Evolutionary conservation across 2,797 vertebrate genomes (phyloP), one percentile per base, ranked within the genome.

Genomic region (Adrianichthys oophorus): DNA sequence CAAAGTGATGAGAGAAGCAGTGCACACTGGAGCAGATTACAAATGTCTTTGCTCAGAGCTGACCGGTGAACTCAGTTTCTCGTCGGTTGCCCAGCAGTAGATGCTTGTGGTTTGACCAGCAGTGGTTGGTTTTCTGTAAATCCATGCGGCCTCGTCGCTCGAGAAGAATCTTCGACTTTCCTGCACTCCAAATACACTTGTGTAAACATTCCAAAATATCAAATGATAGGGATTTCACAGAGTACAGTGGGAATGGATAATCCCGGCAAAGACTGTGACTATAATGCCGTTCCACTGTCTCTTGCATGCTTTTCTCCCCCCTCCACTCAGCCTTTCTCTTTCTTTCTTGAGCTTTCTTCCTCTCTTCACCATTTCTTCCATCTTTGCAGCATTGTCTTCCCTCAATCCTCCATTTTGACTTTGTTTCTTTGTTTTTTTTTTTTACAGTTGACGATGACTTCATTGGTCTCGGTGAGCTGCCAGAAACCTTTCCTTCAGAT

Each of bases 401-500:
- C 49, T 70, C 32, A 15, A 23, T 7, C 32, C 32, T 57, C 17
- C 47, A 24, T 70, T 43, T 52, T 45, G n/a, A 70, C 19, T 2
- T 32, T 32, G 15, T 75, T 52, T 76, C 56, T 59, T 26, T 26
- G 6, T 7, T 26, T 26, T 24, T 32, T 32, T 26, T 73, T 37
- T 56, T 54, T 55, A 58, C 79, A 96, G 85, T 89, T 47, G 97
- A 98, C 4, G 96, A 98, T 7, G 96, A 98, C 80, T 97, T 97
- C 87, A 94, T 98, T 76, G 95, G 96, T 50, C 93, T 99, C 56
- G 94, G 95, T 4, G 96, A 98, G 59, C 92, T 99, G 63, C 97
- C 96, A 26, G 96, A 99, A 91, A 97, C 95, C 0, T 98, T 98
- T 74, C 97, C 97, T 0, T 99, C 97, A 0, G 97, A 98, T 81